phyloP scores from a whole-genome alignment of 1,140 invertebrate species.

The Branchinecta lindahli region DNA sequence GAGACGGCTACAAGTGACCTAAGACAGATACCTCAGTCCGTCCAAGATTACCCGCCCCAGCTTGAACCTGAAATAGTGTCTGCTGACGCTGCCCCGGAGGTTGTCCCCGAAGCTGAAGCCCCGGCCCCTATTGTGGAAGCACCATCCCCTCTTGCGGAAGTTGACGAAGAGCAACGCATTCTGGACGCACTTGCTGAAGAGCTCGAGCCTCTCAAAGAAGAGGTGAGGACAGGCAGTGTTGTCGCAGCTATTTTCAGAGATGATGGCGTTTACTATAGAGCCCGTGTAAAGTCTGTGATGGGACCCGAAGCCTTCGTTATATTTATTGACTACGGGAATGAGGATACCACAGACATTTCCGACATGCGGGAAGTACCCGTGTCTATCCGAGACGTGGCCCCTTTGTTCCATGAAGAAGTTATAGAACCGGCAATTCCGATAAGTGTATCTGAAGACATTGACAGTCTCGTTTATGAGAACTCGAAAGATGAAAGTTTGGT shows the following conservation, averaged over 20 bases:
- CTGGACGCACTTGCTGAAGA: neutral
- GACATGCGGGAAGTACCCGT: conserved; percentile 39
- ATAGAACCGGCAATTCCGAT: neutral
- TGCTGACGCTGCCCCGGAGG: neutral
- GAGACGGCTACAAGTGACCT: conserved; percentile 35
- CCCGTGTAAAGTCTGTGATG: conserved; percentile 50
- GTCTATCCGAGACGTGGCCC: neutral
- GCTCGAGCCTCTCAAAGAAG: neutral
- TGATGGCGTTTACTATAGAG: conserved; percentile 61
- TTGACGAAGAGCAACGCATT: neutral
- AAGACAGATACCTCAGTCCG: conserved; percentile 25
- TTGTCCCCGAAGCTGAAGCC: neutral
- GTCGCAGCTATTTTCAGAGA: conserved; percentile 48
- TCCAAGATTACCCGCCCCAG: neutral
- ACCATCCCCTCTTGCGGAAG: too few species aligned
- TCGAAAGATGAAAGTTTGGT: conserved; percentile 2
- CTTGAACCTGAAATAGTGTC: neutral
- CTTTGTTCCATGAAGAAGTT: neutral
- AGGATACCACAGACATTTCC: conserved; percentile 27
- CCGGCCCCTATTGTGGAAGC: neutral
- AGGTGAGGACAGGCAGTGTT: neutral
- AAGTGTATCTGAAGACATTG: neutral
- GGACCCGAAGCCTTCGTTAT: conserved; percentile 49
- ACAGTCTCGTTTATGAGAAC: neutral
- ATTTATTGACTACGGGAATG: conserved; percentile 69